Percentiles rank a stretch among this genome's conserved stretches.
These are phyloP conservation scores for Spisula solida DNA, from an alignment of 2,888 invertebrate genomes.

Conservation along the genomic window DNA sequence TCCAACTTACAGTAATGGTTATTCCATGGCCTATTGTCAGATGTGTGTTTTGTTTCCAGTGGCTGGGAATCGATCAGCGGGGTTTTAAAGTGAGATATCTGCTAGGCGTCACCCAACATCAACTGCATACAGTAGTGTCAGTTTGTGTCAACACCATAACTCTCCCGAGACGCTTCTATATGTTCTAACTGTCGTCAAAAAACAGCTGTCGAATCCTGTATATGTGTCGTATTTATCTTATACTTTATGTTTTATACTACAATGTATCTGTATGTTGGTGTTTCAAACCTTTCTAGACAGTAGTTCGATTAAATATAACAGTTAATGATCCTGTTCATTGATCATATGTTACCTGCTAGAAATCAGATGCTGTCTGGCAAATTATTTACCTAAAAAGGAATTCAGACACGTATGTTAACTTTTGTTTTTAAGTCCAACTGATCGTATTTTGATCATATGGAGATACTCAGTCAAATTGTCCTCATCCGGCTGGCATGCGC, in stretches of 20 bases:
- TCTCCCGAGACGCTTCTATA: background rate
- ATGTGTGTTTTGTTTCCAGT: slow-evolving; percentile 22
- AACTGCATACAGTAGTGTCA: background rate
- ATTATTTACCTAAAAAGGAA: no score
- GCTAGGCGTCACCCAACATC: background rate
- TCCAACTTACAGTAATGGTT: background rate
- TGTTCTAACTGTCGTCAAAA: background rate
- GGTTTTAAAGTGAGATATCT: background rate
- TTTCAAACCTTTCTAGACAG: no score
- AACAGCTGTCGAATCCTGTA: background rate
- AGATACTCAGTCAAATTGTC: no score
- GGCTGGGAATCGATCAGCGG: background rate
- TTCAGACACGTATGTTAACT: no score
- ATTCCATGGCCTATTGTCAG: slow-evolving; percentile 16
- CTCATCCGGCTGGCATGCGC: no score
- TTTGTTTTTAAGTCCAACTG: no score
- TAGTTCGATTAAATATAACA: no score
- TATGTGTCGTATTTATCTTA: background rate
- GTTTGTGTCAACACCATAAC: background rate
- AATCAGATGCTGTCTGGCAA: no score
- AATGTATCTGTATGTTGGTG: no score
- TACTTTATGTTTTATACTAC: background rate
- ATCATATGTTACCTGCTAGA: no score
- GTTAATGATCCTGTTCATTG: no score
- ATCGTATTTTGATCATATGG: no score